Percentiles rank a stretch among this genome's conserved stretches.
phyloP scores from a whole-genome alignment of 1,140 invertebrate genomes.

The Tetragonula clypearis region DNA sequence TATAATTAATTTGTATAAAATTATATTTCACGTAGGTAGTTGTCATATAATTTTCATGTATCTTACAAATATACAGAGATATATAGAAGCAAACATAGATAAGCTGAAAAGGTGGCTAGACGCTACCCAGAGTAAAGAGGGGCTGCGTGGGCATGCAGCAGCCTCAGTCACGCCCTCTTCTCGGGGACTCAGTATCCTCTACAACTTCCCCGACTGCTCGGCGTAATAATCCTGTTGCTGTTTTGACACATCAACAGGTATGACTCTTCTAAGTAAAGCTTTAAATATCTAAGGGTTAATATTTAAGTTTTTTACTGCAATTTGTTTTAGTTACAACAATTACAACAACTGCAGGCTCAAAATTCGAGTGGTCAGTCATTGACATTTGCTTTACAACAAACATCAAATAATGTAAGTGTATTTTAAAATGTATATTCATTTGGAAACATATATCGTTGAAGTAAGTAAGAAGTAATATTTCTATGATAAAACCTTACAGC shows the following conservation, averaged over 20 bases:
- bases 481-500: slow-evolving; percentile 58
- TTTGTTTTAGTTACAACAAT: slow-evolving; percentile 80
- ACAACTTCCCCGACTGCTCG: slow-evolving; percentile 81
- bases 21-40: neutral
- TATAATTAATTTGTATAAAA: neutral
- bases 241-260: slow-evolving; percentile 83
- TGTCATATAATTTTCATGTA: neutral
- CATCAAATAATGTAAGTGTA: slow-evolving; percentile 77
- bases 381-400: slow-evolving; percentile 81
- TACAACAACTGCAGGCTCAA: slow-evolving; percentile 81
- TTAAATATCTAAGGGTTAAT: neutral
- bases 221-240: slow-evolving; percentile 79
- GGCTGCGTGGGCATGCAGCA: slow-evolving; percentile 84
- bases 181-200: slow-evolving; percentile 83
- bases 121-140: slow-evolving; percentile 82
- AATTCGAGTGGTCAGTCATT: slow-evolving; percentile 80
- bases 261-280: slow-evolving; percentile 12
- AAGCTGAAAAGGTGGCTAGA: slow-evolving; percentile 77
- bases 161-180: slow-evolving; percentile 83
- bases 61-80: slow-evolving; percentile 62
- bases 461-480: slow-evolving; percentile 12
- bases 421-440: neutral
- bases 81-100: slow-evolving; percentile 46
- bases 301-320: slow-evolving; percentile 5
- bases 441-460: neutral